phyloP scores from a whole-genome alignment of 2,113 vertebrate genomes.

The Nesogale talazaci region DNA sequence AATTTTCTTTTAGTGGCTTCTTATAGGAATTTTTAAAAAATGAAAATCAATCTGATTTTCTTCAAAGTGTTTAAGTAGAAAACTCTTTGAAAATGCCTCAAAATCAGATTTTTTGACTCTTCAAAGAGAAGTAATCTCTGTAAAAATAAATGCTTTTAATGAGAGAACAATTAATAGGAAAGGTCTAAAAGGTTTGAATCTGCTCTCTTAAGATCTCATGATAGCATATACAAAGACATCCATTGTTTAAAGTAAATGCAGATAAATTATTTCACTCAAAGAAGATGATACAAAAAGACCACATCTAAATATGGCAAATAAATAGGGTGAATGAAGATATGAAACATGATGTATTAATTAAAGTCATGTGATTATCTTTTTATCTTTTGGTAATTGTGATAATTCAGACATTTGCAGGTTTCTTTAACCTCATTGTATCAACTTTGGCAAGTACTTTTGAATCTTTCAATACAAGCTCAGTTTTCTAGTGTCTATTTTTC shows the following conservation, averaged over 20 bases:
- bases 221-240: background rate
- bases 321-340: background rate
- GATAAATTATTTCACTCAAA: background rate
- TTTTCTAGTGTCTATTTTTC: background rate
- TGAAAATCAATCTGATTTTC: background rate
- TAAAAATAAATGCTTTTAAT: conserved; percentile 45
- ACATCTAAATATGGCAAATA: background rate
- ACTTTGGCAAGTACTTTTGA: conserved; percentile 9
- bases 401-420: background rate
- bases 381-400: conserved; percentile 8
- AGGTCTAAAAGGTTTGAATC: background rate
- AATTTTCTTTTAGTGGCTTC: conserved; percentile 21
- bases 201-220: background rate
- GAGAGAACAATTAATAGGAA: background rate
- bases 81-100: conserved; percentile 33
- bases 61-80: conserved; percentile 30
- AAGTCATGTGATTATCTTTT: background rate
- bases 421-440: background rate
- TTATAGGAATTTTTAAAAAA: background rate
- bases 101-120: conserved; percentile 22
- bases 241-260: background rate
- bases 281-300: too few relatives aligned
- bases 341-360: background rate
- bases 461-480: background rate
- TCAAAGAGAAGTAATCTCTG: conserved; percentile 45